Percentiles rank a stretch among this genome's conserved stretches.
phyloP scores from a whole-genome alignment of 2,113 vertebrate species.

The Platysternon megacephalum region DNA sequence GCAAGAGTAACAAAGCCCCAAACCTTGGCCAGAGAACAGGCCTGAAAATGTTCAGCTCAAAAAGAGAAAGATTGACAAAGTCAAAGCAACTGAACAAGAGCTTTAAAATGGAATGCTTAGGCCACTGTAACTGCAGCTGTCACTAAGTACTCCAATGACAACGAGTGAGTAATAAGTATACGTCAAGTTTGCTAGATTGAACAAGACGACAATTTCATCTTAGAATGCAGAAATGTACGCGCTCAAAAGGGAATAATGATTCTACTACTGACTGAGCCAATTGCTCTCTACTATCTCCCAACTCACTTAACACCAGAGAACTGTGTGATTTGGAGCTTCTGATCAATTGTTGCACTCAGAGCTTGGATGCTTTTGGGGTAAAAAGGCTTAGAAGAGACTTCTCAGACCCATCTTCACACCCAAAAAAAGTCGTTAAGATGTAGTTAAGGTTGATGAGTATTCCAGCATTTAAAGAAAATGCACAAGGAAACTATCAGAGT shows the following conservation, averaged over 20 bases:
- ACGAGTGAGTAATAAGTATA: slow-evolving; percentile 11
- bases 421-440: too few relatives aligned
- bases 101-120: not conserved
- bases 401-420: too few relatives aligned
- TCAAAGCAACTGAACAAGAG: not conserved
- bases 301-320: too few relatives aligned
- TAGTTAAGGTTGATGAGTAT: too few relatives aligned
- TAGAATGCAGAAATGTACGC: slow-evolving; percentile 15
- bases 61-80: slow-evolving; percentile 11
- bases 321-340: too few relatives aligned
- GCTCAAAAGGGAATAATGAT: not conserved
- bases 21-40: fast-evolving
- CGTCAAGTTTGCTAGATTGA: slow-evolving; percentile 13
- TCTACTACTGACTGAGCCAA: not conserved
- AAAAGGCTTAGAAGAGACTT: too few relatives aligned
- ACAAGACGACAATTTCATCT: slow-evolving; percentile 20
- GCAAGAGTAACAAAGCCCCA: slow-evolving; percentile 41
- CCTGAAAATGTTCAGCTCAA: not conserved
- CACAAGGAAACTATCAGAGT: too few relatives aligned
- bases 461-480: too few relatives aligned
- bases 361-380: too few relatives aligned
- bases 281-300: too few relatives aligned
- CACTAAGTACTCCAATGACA: not conserved
- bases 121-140: slow-evolving; percentile 30
- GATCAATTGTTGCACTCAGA: too few relatives aligned